Evolutionary conservation across 2,888 invertebrate genomes (phyloP), one percentile per base, ranked within the genome.

Genomic region (Megastigmus dorsalis): DNA sequence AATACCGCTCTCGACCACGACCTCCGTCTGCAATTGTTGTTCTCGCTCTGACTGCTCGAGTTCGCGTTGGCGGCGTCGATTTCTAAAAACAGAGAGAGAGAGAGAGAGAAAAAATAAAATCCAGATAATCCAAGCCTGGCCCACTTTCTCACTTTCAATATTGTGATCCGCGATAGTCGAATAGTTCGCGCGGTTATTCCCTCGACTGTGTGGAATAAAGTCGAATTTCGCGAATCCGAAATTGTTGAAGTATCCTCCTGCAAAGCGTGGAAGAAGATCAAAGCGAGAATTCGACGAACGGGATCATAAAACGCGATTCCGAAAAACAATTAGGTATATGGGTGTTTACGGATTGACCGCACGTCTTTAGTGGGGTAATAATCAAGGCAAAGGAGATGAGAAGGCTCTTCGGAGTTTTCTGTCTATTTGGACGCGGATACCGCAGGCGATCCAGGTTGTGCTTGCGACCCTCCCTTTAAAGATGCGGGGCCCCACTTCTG

Each of bases 1-100:
- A 98, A 98, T 0, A 98, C 97, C 0, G 97, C 97, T 62, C 97
- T 90, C 0, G 97, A 97, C 97, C 97, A 98, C 0, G 97, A 96
- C 28, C 97, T 91, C 86, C 97, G 97, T 73, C 97, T 89, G 84
- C 97, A 94, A 36, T 68, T 63, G 7, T n/a, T 30, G 0, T 26
- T 59, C 2, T 45, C 68, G 1, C 18, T 28, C 9, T 28, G 26
- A 13, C 33, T 50, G 1, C n/a, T 7, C 1, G 55, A n/a, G 20
- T n/a, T 65, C 3, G 26, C 4, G n/a, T n/a, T 0, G 43, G 36
- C 9, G 26, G 9, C 6, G 28, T 18, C 4, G 7, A 10, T 26
- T 15, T 68, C 74, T 68, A 23, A 66, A 59, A 70, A 71, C n/a
- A n/a, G n/a, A n/a, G n/a, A n/a, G n/a, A n/a, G n/a, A n/a, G n/a